Base-by-base conservation (phyloP, 1,140 invertebrate species). In the Delia radicum region DNA sequence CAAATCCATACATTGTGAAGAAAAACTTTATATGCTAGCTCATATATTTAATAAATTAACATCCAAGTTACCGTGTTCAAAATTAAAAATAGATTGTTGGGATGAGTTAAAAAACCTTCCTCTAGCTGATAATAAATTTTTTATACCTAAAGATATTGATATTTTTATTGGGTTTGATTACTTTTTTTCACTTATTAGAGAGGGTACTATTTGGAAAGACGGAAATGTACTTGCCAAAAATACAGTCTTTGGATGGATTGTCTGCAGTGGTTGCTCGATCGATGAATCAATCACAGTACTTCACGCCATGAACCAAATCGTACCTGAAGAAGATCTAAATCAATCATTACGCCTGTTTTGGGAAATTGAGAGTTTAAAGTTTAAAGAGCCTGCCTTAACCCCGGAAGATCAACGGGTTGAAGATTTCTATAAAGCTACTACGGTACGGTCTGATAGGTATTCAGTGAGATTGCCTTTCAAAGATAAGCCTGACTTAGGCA, bases 71-170 rank as follows among this genome's bases (percentile, higher is more conserved):
- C 72, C 72, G 29, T n/a, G 72, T 48, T 2, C 5, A 10, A 18
- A 26, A 61, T 21, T 61, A 61, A 28, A 2, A 27, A 21, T n/a
- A 18, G 28, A 61, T 27, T n/a, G 28, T 3, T 28, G 42, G 26
- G 28, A 61, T 18, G 42, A 55, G n/a, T 2, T 74, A 7, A 18
- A 28, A 55, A 18, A 61, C 27, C 48, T 74, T 1, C 15, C 42
- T n/a, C 29, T 61, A 61, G 72, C 42, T 10, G 72, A 74, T 31
- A 18, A n/a, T n/a, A n/a, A n/a, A n/a, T n/a, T n/a, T n/a, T n/a
- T n/a, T n/a, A n/a, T n/a, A n/a, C n/a, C n/a, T n/a, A n/a, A n/a
- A n/a, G n/a, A n/a, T n/a, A n/a, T n/a, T n/a, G n/a, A n/a, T 28
- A 73, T 73, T 46, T 21, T 48, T 7, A 15, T 73, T 21, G 71